phyloP scores from a whole-genome alignment of 2,113 vertebrate species.

The Egretta garzetta region DNA sequence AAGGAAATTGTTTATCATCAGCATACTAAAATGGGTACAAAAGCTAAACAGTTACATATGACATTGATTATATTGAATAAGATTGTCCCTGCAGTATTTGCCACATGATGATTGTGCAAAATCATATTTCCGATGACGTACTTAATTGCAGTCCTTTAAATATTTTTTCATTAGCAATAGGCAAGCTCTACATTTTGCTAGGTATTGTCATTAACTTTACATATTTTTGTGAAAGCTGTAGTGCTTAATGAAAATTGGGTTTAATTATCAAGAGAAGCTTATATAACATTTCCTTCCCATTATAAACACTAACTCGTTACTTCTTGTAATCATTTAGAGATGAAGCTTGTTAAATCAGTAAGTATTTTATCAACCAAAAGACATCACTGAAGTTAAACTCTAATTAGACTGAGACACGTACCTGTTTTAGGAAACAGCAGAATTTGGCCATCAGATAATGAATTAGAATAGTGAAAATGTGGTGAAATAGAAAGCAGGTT shows the following conservation, averaged over 20 bases:
- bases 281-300: not conserved
- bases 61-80: conserved; percentile 10
- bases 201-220: conserved; percentile 5
- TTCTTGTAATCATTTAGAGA: conserved; percentile 32
- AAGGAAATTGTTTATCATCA: conserved; percentile 26
- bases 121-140: not conserved
- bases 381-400: not conserved
- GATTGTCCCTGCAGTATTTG: not conserved
- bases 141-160: conserved; percentile 14
- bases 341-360: not conserved
- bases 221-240: not conserved
- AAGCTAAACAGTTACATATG: conserved; percentile 23
- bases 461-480: not conserved
- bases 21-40: not conserved
- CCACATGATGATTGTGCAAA: conserved; percentile 6
- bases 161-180: conserved; percentile 19
- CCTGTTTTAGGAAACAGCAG: not conserved
- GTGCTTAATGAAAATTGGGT: not conserved
- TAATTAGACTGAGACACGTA: not conserved
- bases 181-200: conserved; percentile 1
- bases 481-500: not conserved
- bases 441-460: not conserved
- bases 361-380: not conserved
- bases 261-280: conserved; percentile 25
- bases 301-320: conserved; percentile 5